Evolutionary conservation across 2,113 vertebrate species (phyloP).

Genomic region (Pheucticus melanocephalus): DNA sequence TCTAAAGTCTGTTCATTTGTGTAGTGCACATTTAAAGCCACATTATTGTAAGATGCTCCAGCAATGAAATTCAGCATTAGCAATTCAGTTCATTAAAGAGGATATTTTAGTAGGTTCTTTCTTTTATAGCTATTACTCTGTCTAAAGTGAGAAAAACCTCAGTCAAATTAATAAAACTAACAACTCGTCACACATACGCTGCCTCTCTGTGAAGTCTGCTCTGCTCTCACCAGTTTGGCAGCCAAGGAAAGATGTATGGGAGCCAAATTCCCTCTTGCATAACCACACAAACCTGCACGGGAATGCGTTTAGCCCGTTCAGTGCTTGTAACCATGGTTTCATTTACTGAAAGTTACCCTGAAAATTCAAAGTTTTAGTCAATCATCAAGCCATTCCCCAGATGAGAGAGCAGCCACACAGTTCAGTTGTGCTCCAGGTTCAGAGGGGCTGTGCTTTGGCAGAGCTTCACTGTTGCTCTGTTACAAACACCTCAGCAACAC

Average conservation of each 20-base stretch:
- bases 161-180: conserved; percentile 54
- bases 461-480: background rate
- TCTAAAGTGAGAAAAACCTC: conserved; percentile 25
- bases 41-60: conserved; percentile 23
- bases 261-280: conserved; percentile 12
- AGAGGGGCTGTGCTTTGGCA: background rate
- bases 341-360: background rate
- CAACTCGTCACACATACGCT: background rate
- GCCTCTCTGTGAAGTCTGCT: background rate
- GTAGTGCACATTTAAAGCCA: conserved; percentile 37
- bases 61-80: conserved; percentile 47
- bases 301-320: background rate
- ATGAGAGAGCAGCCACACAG: background rate
- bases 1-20: conserved; percentile 46
- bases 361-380: background rate
- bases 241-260: background rate
- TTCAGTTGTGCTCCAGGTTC: background rate
- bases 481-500: background rate
- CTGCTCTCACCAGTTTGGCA: background rate
- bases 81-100: conserved; percentile 56
- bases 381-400: background rate
- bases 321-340: conserved; percentile 16
- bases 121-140: conserved; percentile 44
- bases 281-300: background rate
- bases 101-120: conserved; percentile 34